Conservation (phyloP, 2,113 vertebrate species). For the Panurus biarmicus region DNA sequence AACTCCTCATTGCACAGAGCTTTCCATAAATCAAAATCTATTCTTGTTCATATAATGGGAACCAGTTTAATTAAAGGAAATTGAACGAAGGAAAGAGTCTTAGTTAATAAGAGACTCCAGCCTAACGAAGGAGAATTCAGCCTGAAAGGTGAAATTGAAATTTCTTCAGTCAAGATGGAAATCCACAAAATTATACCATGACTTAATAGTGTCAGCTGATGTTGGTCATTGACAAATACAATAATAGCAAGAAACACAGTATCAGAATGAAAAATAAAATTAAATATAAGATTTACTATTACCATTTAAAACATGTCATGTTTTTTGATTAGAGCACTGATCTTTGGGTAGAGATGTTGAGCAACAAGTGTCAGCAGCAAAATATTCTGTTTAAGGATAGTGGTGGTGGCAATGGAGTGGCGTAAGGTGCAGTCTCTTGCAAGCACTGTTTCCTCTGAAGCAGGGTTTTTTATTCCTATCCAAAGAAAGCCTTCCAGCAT, state of each 20-base stretch:
- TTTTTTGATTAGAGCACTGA: not conserved
- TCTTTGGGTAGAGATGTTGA: not conserved
- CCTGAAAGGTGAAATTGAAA: not conserved
- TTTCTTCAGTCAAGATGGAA: not conserved
- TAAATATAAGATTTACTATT: not conserved
- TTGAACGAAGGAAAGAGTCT: not conserved
- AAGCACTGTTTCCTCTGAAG: not conserved
- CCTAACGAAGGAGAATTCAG: not conserved
- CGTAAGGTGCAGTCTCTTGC: not conserved
- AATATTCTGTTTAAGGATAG: not conserved
- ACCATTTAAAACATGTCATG: not conserved
- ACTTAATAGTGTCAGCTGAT: not conserved
- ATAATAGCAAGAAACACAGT: not conserved
- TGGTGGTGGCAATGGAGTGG: not conserved
- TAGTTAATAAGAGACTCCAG: not conserved
- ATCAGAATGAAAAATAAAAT: not conserved
- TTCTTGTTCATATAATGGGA: not conserved
- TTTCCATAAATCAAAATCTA: slow-evolving; percentile 1
- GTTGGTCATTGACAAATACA: not conserved
- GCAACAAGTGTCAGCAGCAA: not conserved
- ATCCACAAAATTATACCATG: not conserved
- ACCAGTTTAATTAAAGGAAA: not conserved
- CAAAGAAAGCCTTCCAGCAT: not conserved
- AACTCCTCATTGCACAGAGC: not conserved
- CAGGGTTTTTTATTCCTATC: not conserved